Base-by-base conservation (phyloP, 2,888 invertebrate species). In the Tenthredo amoena region DNA sequence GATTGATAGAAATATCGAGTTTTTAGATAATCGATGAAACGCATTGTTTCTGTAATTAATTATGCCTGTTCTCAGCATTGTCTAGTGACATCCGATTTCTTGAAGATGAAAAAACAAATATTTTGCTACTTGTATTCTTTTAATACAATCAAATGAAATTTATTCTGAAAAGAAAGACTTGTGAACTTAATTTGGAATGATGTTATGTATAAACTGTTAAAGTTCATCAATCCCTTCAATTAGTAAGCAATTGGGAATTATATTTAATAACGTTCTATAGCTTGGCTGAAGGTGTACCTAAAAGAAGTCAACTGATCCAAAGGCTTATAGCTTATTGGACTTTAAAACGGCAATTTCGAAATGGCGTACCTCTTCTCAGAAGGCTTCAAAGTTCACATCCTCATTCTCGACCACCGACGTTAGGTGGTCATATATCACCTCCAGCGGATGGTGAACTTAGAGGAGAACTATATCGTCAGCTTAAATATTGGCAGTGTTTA, bases 291-390 rank as follows among this genome's bases (percentile, higher is more conserved):
- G 94, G 93, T 37, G 85, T 96, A 86, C 95, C 96, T 34, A 97
- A 97, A 90, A 96, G 97, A 87, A 97, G 97, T 37, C 97, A 97
- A 89, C 97, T 99, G 90, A 96, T 99, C 90, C 97, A 97, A 91
- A 95, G 98, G 3, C 94, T 99, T 18, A 96, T 99, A 85, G 98
- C 98, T 0, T 99, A 99, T 92, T 99, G 99, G 99, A 99, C 98
- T 4, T 94, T 99, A 71, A 99, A 99, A 93, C 94, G 99, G 1
- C 98, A 99, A 92, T 97, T 97, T 87, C 94, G 99, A 81, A 99
- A 99, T 91, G 99, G 99, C 0, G 99, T 99, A 10, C 99, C 99
- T 0, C 94, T 99, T 86, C 94, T 99, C 86, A 94, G 99, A 71
- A 94, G 99, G 7, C 94, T 98, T 43, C 98, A 98, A 91, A 96